Evolutionary conservation across 2,888 invertebrate genomes (phyloP), one percentile per base, ranked within the genome.

Genomic region (Dolomedes plantarius): DNA sequence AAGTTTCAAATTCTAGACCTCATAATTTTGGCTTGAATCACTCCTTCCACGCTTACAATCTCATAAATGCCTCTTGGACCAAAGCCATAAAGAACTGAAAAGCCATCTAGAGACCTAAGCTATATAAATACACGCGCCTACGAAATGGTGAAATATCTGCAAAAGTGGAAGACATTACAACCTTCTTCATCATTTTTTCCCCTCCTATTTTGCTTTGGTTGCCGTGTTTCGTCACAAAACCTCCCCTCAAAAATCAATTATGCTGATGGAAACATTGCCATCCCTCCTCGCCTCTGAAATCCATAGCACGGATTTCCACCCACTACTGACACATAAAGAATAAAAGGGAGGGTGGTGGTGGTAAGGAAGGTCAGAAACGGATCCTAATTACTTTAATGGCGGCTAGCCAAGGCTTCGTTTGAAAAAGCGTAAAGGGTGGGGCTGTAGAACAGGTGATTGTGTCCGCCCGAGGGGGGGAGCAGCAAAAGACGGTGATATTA

Each of bases 301-400:
- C 16, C 56, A 23, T 23, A 16, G 56, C 23, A 5, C 16, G 56
- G 56, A 56, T 56, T n/a, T 23, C 56, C 56, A 56, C 56, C 56
- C 23, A 46, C 56, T 23, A 56, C 56, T 56, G 56, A 56, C 56
- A 56, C 16, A 56, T 56, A 56, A 56, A 56, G 56, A 46, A 46
- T 11, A 46, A 46, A 13, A 56, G 16, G 2, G 3, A 16, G 56
- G 56, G 56, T 5, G 36, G 9, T 23, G 56, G 23, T 16, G 19
- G n/a, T n/a, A 36, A 16, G 46, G 41, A 46, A 23, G 23, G 23
- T 56, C 56, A 56, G 56, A 56, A 6, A 23, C 56, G 23, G 1
- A 56, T 56, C 56, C 56, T 56, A 56, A 56, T 56, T 56, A 56
- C 23, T 56, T 56, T 56, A 56, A 56, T 56, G 56, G 56, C 23